Base-by-base conservation (phyloP, 23 tunicate species). In the Phallusia fumigata region DNA sequence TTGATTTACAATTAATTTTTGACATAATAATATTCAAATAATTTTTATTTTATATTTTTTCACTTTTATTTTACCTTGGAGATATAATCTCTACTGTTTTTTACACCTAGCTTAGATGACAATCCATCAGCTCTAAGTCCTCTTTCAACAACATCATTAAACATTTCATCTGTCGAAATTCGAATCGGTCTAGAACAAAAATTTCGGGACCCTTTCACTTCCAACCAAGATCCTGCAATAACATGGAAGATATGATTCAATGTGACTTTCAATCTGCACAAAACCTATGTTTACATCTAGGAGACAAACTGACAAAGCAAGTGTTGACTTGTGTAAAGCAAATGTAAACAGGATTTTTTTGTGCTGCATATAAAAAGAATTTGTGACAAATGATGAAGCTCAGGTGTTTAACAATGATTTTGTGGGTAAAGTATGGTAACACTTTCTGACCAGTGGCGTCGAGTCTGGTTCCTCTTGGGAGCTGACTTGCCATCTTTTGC, bases 71-170 rank as follows among this genome's bases (percentile, higher is more conserved):
- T 32, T 31, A 92, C 97, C 86, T 92, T 92, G 18, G 86, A 75
- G 26, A 92, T 87, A 33, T 84, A 76, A 19, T 82, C 91, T 85
- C 82, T 84, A 52, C 88, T 80, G 73, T 93, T 93, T 81, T 82
- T 88, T 31, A 93, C 90, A 0, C 97, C 97, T 5, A 93, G 84
- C 79, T 93, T 93, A 0, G 92, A 82, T 35, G 97, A 93, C 34
- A 93, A 81, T 22, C 97, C 97, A 81, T 93, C 97, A 30, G 97
- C 89, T 18, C 97, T 74, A 35, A 93, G 49, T 32, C 97, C 97
- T 65, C 97, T 47, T 30, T 80, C 45, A 0, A 88, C 92, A 32
- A 93, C 82, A 77, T 93, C 97, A 50, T 88, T 92, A 45, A 65
- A 88, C 79, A 93, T 88, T 81, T 93, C 97, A 73, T 93, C 87